Conservation (phyloP, 2,797 vertebrate genomes). For the Chelidonichthys spinosus region DNA sequence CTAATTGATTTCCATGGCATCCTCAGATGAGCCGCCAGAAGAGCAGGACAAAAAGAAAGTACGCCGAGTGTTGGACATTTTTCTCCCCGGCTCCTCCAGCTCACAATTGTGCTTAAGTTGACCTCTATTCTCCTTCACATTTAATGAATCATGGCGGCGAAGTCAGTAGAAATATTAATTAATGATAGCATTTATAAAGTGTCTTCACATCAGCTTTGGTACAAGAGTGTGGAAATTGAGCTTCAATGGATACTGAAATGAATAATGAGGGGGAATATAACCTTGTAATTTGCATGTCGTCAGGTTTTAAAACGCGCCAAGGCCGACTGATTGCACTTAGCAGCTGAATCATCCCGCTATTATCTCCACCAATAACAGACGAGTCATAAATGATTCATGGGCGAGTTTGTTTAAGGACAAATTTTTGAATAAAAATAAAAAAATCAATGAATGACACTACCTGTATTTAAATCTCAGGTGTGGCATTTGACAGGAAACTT, state of each 20-base stretch:
- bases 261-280: slow-evolving; percentile 47
- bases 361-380: slow-evolving; percentile 32
- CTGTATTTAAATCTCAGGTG: slow-evolving; percentile 7
- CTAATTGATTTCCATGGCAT: slow-evolving; percentile 75
- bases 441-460: background rate
- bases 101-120: slow-evolving; percentile 17
- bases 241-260: slow-evolving; percentile 39
- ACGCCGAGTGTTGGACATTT: background rate
- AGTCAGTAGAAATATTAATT: slow-evolving; percentile 42
- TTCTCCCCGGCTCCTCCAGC: background rate
- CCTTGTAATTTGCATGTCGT: slow-evolving; percentile 57
- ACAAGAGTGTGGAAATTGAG: slow-evolving; percentile 50
- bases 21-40: slow-evolving; percentile 40
- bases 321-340: slow-evolving; percentile 49
- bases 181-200: slow-evolving; percentile 31
- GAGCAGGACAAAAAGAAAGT: slow-evolving; percentile 4
- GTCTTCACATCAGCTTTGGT: slow-evolving; percentile 36
- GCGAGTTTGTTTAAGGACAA: slow-evolving; percentile 35
- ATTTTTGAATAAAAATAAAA: background rate
- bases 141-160: slow-evolving; percentile 34
- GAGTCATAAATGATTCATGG: slow-evolving; percentile 27
- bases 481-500: slow-evolving; percentile 45
- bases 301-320: slow-evolving; percentile 38
- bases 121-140: slow-evolving; percentile 47
- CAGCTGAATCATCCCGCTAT: slow-evolving; percentile 14